Percentiles rank a stretch among this genome's conserved stretches.
phyloP scores from a whole-genome alignment of 2,797 vertebrate genomes.

The Cynopterus sphinx region DNA sequence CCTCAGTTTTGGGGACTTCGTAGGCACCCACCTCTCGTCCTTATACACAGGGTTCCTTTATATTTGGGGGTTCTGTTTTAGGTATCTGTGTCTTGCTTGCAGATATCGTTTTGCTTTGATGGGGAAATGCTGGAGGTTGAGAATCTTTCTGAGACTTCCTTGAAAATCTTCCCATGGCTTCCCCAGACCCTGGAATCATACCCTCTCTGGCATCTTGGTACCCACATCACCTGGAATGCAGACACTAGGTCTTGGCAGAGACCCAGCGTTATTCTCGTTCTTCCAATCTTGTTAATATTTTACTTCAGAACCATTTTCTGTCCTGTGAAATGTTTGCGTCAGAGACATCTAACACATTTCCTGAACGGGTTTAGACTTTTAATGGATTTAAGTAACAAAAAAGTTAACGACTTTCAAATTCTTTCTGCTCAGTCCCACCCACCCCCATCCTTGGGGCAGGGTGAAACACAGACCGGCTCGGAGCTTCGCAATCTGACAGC shows the following conservation, averaged over 20 bases:
- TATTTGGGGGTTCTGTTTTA: neutral
- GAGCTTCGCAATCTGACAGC: neutral
- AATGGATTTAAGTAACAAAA: neutral
- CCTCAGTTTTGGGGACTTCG: neutral
- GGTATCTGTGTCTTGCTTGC: neutral
- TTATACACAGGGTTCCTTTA: neutral
- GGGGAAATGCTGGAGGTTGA: neutral
- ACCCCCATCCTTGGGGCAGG: neutral
- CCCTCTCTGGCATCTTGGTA: neutral
- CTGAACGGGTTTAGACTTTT: neutral
- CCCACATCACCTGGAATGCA: neutral
- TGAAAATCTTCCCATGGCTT: neutral
- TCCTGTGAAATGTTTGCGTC: neutral
- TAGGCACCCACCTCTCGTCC: neutral
- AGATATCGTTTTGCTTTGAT: slow-evolving; percentile 31
- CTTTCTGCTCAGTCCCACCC: neutral
- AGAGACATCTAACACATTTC: neutral
- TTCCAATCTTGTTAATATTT: slow-evolving; percentile 2
- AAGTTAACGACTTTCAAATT: neutral
- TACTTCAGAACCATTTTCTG: neutral
- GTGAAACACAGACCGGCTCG: neutral
- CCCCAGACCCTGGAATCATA: neutral
- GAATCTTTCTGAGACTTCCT: neutral
- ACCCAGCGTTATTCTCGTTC: neutral
- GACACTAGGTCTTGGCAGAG: neutral